Base-by-base conservation (phyloP, 2,888 invertebrate species). In the Gymnosoma rotundatum region DNA sequence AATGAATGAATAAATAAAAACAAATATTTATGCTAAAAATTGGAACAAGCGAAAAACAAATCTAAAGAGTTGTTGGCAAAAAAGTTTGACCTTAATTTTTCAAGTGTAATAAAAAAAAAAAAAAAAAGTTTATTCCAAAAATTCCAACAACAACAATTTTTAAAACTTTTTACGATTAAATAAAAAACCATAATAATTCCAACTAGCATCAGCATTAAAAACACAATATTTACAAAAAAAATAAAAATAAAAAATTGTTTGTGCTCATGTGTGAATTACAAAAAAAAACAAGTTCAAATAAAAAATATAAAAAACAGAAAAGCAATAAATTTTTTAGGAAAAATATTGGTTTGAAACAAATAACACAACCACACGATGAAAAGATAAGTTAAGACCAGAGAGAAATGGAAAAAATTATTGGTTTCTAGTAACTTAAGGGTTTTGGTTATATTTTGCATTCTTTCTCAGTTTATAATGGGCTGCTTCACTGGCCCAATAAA, bases 61-160 rank as follows among this genome's bases (percentile, higher is more conserved):
- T 5, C 38, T 32, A 69, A 75, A 75, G 64, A 81, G 74, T 78
- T 73, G 76, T 64, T 76, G 38, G 76, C 70, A 72, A 61, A 32
- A 83, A 83, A 83, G 61, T 80, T 83, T 83, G 83, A 76, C 80
- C 80, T 84, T 80, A 80, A 78, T 84, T 83, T 83, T 80, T 80
- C 75, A 83, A 83, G 80, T 80, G 72, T 73, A 73, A 73, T 67
- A 76, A 76, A 72, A 67, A 73, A 74, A 60, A 1, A 48, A 50
- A 72, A 73, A 78, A 56, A 4, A 45, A 54, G 66, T 67, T 45
- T 45, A 50, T 67, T 70, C 67, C 36, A 61, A 72, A 73, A 72
- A 48, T 56, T 58, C 20, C 25, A 73, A 50, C 56, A 69, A 52
- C 58, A 72, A 66, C n/a, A 52, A 50, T 61, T 74, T 78, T 58